Percentiles rank a stretch among this genome's conserved stretches.
Evolutionary conservation across 64 coral and sea anemone genomes (phyloP).

Genomic region (Actinia equina): DNA sequence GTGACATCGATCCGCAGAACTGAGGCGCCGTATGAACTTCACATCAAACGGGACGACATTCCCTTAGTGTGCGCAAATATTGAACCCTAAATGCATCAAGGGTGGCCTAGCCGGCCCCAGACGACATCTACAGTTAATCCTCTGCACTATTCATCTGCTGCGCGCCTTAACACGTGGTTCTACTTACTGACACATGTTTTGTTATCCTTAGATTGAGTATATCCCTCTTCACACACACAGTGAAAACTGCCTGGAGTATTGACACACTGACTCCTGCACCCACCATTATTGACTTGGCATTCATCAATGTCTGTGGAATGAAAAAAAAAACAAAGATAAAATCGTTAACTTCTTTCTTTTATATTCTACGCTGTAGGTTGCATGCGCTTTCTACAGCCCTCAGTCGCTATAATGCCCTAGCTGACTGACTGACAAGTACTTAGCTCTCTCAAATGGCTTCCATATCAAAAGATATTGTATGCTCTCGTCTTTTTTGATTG

Average conservation of each 20-base stretch:
- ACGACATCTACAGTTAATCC: too few relatives aligned
- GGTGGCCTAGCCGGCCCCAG: too few relatives aligned
- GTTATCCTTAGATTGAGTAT: conserved; percentile 31
- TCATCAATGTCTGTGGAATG: conserved; percentile 60
- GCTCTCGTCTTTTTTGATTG: not conserved
- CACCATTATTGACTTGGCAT: conserved; percentile 71
- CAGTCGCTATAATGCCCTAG: too few relatives aligned
- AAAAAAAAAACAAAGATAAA: not conserved
- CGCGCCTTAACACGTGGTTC: not conserved
- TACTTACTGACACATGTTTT: conserved; percentile 74
- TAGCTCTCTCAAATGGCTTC: not conserved
- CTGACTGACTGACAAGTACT: not conserved
- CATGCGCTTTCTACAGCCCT: too few relatives aligned
- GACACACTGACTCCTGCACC: conserved; percentile 53
- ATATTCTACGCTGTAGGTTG: too few relatives aligned
- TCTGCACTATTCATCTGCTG: not conserved
- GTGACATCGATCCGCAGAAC: too few relatives aligned
- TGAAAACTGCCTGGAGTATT: conserved; percentile 67
- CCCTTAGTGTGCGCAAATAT: too few relatives aligned
- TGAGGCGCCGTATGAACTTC: too few relatives aligned
- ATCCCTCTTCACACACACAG: conserved; percentile 64
- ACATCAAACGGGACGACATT: too few relatives aligned
- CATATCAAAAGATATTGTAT: not conserved
- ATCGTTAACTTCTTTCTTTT: too few relatives aligned
- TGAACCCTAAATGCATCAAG: too few relatives aligned